These are phyloP conservation scores for Nymphalis urticae DNA, from an alignment of 2,888 invertebrate species.

Conservation along the genomic window DNA sequence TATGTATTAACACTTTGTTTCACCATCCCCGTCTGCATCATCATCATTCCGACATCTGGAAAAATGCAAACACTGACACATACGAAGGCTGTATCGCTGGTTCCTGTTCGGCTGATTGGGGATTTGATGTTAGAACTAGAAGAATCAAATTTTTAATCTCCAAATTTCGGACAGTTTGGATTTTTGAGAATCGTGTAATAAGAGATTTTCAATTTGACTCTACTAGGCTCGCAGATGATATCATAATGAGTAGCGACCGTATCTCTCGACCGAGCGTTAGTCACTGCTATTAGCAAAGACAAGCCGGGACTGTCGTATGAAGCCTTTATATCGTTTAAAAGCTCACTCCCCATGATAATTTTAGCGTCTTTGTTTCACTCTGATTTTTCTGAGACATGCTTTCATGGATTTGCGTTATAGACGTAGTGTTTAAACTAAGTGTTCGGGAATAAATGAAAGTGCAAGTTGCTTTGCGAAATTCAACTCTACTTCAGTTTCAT, in stretches of 20 bases:
- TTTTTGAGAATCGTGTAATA: background rate
- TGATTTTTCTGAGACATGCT: conserved; percentile 80
- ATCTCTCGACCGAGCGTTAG: conserved; percentile 64
- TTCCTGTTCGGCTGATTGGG: conserved; percentile 51
- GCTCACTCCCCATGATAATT: conserved; percentile 66
- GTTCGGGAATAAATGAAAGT: conserved; percentile 71
- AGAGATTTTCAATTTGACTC: conserved; percentile 50
- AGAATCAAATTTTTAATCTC: conserved; percentile 38
- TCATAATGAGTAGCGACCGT: conserved; percentile 62
- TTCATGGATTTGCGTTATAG: conserved; percentile 71
- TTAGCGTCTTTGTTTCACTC: conserved; percentile 67
- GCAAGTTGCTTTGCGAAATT: conserved; percentile 75
- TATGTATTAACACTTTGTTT: conserved; percentile 92
- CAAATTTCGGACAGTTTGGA: background rate
- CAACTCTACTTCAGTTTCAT: conserved; percentile 73
- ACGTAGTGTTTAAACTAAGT: conserved; percentile 58
- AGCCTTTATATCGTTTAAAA: conserved; percentile 67
- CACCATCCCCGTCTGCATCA: conserved; percentile 98
- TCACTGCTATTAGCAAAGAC: conserved; percentile 75
- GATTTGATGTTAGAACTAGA: conserved; percentile 42
- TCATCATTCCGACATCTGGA: conserved; percentile 98
- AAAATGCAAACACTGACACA: conserved; percentile 85
- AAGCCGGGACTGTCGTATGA: conserved; percentile 75
- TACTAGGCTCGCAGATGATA: conserved; percentile 63
- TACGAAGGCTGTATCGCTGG: conserved; percentile 59